Evolutionary conservation across 2,113 vertebrate genomes (phyloP).

Genomic region (Mobula birostris): DNA sequence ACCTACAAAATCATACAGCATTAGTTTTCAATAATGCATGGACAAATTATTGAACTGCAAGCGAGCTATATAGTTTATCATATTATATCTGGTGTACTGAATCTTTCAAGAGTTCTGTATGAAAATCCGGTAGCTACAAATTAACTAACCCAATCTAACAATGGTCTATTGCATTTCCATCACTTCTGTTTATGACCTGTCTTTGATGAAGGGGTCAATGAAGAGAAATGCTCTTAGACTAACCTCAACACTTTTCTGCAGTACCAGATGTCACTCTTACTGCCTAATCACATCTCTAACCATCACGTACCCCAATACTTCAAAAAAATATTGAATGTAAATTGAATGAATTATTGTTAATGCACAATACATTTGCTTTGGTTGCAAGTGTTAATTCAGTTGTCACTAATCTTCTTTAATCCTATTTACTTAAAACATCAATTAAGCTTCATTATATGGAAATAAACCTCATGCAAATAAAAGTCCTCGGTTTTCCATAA

Average conservation of each 20-base stretch:
- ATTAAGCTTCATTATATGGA: background rate
- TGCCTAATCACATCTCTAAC: background rate
- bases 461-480: background rate
- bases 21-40: background rate
- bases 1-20: background rate
- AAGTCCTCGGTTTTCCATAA: background rate
- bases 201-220: background rate
- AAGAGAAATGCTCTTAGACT: background rate
- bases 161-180: background rate
- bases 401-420: background rate
- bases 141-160: background rate
- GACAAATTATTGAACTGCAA: background rate
- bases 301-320: background rate
- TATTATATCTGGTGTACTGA: background rate
- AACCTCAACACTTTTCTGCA: background rate
- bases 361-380: background rate
- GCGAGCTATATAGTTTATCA: background rate
- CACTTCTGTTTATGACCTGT: background rate
- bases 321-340: background rate
- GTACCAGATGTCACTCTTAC: background rate
- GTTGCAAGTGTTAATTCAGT: background rate
- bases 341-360: background rate
- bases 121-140: background rate
- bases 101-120: background rate
- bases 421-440: background rate